Evolutionary conservation across 30 jellyfish, hydroid and myxozoan genomes (phyloP).

Genomic region (Aurelia aurita): DNA sequence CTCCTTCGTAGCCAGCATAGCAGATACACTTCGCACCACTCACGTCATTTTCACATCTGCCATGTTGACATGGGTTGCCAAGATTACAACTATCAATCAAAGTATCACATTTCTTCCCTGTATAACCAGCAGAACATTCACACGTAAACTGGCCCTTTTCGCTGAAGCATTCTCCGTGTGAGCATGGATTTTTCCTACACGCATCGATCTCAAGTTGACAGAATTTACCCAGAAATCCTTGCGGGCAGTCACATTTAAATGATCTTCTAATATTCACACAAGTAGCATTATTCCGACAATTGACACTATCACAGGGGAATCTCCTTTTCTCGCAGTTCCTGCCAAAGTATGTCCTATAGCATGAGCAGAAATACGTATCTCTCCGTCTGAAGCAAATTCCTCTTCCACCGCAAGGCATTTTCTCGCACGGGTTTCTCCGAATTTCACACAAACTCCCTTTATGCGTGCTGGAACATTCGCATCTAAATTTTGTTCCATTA

Average conservation of each 20-base stretch:
- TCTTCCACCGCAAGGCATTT: conserved; percentile 78
- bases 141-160: conserved; percentile 55
- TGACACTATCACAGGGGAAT: conserved; percentile 51
- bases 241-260: conserved; percentile 49
- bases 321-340: conserved; percentile 42
- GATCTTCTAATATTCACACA: conserved; percentile 41
- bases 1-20: conserved; percentile 66
- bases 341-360: conserved; percentile 64
- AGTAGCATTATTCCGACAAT: conserved; percentile 55
- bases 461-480: conserved; percentile 58
- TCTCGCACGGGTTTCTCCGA: conserved; percentile 58
- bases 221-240: conserved; percentile 52
- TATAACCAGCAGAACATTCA: conserved; percentile 56
- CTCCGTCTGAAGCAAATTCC: conserved; percentile 62
- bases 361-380: conserved; percentile 37
- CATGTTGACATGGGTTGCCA: conserved; percentile 66
- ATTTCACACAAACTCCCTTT: conserved; percentile 59
- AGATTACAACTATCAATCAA: conserved; percentile 45
- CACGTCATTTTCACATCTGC: conserved; percentile 50
- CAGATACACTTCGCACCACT: conserved; percentile 55
- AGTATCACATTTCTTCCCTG: conserved; percentile 60
- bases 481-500: conserved; percentile 19
- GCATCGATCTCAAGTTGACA: conserved; percentile 67
- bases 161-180: conserved; percentile 63
- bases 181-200: conserved; percentile 67